A percentile compares a stretch with the other conserved stretches of the same genome.
Conservation (phyloP, 2,888 invertebrate species). For the Lepidochrysops patricia region DNA sequence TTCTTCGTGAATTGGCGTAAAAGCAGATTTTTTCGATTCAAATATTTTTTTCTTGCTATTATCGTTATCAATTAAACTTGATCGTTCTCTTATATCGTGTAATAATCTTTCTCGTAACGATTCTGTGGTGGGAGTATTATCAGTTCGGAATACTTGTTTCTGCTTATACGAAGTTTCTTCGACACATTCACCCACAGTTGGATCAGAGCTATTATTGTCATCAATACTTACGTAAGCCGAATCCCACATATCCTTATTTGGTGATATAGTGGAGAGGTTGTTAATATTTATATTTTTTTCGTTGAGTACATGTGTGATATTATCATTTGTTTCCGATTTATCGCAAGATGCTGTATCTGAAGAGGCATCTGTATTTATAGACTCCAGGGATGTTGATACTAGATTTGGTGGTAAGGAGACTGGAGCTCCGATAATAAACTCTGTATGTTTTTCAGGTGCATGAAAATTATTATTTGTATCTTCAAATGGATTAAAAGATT, state of each 20-base stretch:
- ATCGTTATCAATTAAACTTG: conserved; percentile 37
- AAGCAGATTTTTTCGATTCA: conserved; percentile 46
- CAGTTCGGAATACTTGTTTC: conserved; percentile 32
- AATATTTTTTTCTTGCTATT: conserved; percentile 29
- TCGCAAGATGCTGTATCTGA: conserved; percentile 8
- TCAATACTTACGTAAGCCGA: conserved; percentile 73
- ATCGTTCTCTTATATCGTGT: conserved; percentile 38
- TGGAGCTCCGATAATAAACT: conserved; percentile 68
- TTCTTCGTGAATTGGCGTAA: conserved; percentile 65
- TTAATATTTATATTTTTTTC: conserved; percentile 18
- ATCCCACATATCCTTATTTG: conserved; percentile 66
- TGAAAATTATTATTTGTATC: background rate
- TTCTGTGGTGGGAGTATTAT: conserved; percentile 49
- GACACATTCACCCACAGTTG: conserved; percentile 40
- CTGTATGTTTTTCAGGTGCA: background rate
- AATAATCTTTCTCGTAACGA: conserved; percentile 63
- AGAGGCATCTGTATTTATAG: background rate
- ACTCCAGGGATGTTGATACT: conserved; percentile 21
- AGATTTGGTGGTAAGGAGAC: conserved; percentile 56
- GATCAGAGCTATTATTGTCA: conserved; percentile 59
- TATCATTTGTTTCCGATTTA: conserved; percentile 12
- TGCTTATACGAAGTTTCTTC: conserved; percentile 33
- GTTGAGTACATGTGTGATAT: conserved; percentile 27
- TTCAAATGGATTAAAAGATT: background rate
- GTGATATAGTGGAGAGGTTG: conserved; percentile 30